Evolutionary conservation across 2,113 vertebrate species (phyloP), one percentile per base, ranked within the genome.

Genomic region (Perca flavescens): DNA sequence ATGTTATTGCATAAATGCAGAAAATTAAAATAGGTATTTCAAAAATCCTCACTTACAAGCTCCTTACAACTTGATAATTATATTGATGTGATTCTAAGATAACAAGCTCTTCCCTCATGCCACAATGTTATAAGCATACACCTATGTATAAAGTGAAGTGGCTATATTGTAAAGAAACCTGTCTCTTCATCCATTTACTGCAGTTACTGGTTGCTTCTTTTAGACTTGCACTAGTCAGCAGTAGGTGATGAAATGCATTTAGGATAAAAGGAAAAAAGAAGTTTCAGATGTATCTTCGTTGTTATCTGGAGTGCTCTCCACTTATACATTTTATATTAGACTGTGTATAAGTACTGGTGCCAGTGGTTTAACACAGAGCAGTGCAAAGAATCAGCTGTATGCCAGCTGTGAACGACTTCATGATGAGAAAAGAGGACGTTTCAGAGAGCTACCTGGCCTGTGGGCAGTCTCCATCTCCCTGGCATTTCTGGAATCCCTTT

Each of bases 401-500:
- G 61, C 87, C 91, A 93, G 89, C 90, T 94, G 91, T 87, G 86
- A 86, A 64, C 3, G 12, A 22, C 69, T 87, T 52, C 19, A 6
- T 63, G 89, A 89, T 83, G 79, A 84, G 72, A 62, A 53, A 79
- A 46, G 67, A 79, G 58, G 85, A 90, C 84, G 77, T 85, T 88
- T 81, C 53, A 52, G 80, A 79, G 82, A 79, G 80, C 88, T 92
- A 92, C 91, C 91, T 92, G 85, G 87, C 89, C 69, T 43, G 34
- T 72, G 76, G 71, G 82, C 83, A 83, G 74, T 72, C 84, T 87
- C 77, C 75, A 82, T 82, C 80, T 87, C 60, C 19, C 50, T 90
- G 86, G 84, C 91, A 91, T 91, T 86, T 86, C 69, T 80, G 87
- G 88, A 92, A 93, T 94, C 79, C 81, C 88, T 93, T 93, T 94